Conservation (phyloP, 2,797 vertebrate genomes). For the Okamejei kenojei region DNA sequence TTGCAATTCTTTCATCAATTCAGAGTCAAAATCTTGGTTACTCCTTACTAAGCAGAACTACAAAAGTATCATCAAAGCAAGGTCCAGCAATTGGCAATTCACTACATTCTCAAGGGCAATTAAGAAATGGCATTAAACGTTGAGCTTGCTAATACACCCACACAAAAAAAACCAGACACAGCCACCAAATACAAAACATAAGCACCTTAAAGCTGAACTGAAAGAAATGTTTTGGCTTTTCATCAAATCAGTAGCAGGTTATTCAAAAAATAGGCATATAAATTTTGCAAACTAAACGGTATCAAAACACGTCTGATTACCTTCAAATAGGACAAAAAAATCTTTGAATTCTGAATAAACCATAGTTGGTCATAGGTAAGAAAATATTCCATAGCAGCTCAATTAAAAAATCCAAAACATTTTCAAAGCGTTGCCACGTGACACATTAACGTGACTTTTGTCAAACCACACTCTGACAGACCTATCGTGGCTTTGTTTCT, state of each 20-base stretch:
- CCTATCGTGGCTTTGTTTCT: neutral
- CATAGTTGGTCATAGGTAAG: neutral
- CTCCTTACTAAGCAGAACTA: too few species aligned
- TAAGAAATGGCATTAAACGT: too few species aligned
- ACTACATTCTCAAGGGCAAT: too few species aligned
- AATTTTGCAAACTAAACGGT: neutral
- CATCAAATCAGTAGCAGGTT: neutral
- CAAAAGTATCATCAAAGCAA: too few species aligned
- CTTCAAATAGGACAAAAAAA: neutral
- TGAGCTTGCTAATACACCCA: too few species aligned
- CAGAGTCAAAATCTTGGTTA: too few species aligned
- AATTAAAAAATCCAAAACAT: neutral
- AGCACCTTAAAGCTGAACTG: neutral
- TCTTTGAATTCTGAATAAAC: neutral
- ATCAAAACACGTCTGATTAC: neutral
- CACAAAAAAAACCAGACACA: neutral
- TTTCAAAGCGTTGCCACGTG: neutral
- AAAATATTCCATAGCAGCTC: neutral
- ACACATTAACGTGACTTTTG: neutral
- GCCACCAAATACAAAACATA: neutral
- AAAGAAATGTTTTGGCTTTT: neutral
- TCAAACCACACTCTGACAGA: neutral
- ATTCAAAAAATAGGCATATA: too few species aligned
- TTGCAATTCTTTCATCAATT: too few species aligned
- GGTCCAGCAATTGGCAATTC: too few species aligned